Evolutionary conservation across 2,888 invertebrate genomes (phyloP), one percentile per base, ranked within the genome.

Genomic region (Heliconius aoede): DNA sequence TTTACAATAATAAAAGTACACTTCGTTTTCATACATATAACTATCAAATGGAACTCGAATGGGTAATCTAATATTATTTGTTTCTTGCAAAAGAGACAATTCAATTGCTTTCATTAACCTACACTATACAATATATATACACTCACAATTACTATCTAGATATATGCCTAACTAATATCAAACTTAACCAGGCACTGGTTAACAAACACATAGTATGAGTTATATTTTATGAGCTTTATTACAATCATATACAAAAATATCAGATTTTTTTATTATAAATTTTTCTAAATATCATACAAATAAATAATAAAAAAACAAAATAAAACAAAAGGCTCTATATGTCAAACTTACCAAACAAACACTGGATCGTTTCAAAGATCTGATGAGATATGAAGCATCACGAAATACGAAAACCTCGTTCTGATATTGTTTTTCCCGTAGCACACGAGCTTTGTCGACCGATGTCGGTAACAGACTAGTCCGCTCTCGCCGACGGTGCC

Each of bases 401-500:
- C 80, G 74, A 73, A 78, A 68, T 74, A 75, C 81, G 77, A 80
- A 78, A 79, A 84, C 83, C 83, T 84, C 83, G 61, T 67, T 67
- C 32, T 73, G 72, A 60, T 61, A 68, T 72, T 69, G 55, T 55
- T 69, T 69, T 60, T 71, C 30, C 30, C 55, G 36, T 32, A 28
- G 21, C 62, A 87, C 91, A 86, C 93, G 90, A 83, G 90, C 88
- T 88, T 80, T 88, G 84, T 81, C 86, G 84, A 80, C 86, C 89
- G 90, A 89, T 88, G 90, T 87, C 90, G 86, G 88, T 87, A 85
- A 88, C 85, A 89, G 90, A 93, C 93, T 93, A 92, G 86, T 51
- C 62, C 87, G 88, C 84, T 78, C 82, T 84, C 76, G 83, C 83
- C 84, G 84, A 84, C 83, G 88, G 86, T 86, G 87, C 89, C 91